Evolutionary conservation across 2,113 vertebrate genomes (phyloP).

Genomic region (Etheostoma cragini): DNA sequence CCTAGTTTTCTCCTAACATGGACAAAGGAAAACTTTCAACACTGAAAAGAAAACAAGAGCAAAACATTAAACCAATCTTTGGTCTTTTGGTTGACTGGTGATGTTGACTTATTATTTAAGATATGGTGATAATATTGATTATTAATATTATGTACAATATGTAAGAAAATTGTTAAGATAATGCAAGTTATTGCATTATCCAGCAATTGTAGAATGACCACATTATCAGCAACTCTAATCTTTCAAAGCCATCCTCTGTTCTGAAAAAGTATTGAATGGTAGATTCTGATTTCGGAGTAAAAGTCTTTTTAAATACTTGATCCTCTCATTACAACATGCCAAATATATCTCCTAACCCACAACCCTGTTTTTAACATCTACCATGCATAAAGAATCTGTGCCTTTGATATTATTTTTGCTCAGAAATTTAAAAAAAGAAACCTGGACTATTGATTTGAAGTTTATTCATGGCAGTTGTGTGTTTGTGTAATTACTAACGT

Average conservation of each 20-base stretch:
- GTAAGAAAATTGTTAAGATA: not conserved
- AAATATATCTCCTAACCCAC: not conserved
- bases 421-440: not conserved
- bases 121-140: not conserved
- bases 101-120: not conserved
- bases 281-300: not conserved
- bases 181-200: not conserved
- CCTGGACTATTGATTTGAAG: not conserved
- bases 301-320: not conserved
- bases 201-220: not conserved
- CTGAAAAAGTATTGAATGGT: not conserved
- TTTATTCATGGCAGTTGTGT: conserved; percentile 24
- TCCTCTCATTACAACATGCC: not conserved
- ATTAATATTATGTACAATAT: not conserved
- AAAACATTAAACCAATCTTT: not conserved
- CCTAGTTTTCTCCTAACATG: conserved; percentile 6
- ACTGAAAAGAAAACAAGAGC: not conserved
- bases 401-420: not conserved
- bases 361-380: not conserved
- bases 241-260: not conserved
- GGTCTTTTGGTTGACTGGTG: not conserved
- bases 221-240: not conserved
- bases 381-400: not conserved
- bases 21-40: not conserved
- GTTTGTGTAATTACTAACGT: conserved; percentile 16